Percentiles rank a stretch among this genome's conserved stretches.
Conservation (phyloP, 2,888 invertebrate genomes). For the Volucella inflata region DNA sequence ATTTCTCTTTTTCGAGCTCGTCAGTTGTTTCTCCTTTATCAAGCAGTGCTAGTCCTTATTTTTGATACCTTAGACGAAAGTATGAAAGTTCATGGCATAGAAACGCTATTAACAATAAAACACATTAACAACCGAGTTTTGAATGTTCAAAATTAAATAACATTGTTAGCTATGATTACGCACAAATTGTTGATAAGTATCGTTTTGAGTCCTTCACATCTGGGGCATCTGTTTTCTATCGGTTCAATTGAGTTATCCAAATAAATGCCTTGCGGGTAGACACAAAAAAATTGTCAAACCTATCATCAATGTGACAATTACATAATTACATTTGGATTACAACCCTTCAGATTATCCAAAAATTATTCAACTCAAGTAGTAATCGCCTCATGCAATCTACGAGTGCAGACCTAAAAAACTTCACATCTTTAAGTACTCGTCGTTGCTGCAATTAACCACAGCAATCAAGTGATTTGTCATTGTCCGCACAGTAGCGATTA, state of each 20-base stretch:
- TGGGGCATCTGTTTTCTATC: conserved; percentile 28
- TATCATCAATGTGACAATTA: conserved; percentile 47
- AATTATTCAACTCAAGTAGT: conserved; percentile 45
- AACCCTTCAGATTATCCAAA: conserved; percentile 39
- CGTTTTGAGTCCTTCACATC: neutral
- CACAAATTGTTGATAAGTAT: neutral
- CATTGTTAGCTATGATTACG: neutral
- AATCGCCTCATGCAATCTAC: conserved; percentile 47
- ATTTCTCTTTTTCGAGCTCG: too few relatives aligned
- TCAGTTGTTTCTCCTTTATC: too few relatives aligned
- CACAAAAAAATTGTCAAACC: neutral
- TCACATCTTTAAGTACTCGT: neutral
- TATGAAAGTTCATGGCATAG: too few relatives aligned
- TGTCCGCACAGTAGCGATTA: conserved; percentile 53
- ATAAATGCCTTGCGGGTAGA: neutral
- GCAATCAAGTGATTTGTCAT: conserved; percentile 73
- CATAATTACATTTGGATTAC: conserved; percentile 51
- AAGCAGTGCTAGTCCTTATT: too few relatives aligned
- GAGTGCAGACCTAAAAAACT: conserved; percentile 3
- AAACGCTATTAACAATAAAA: too few relatives aligned
- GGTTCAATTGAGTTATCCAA: neutral
- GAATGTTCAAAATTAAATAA: too few relatives aligned
- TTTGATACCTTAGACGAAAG: too few relatives aligned
- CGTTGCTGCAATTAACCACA: conserved; percentile 43
- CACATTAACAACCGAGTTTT: too few relatives aligned